Conservation (phyloP, 2,888 invertebrate species). For the Gerris lacustris region DNA sequence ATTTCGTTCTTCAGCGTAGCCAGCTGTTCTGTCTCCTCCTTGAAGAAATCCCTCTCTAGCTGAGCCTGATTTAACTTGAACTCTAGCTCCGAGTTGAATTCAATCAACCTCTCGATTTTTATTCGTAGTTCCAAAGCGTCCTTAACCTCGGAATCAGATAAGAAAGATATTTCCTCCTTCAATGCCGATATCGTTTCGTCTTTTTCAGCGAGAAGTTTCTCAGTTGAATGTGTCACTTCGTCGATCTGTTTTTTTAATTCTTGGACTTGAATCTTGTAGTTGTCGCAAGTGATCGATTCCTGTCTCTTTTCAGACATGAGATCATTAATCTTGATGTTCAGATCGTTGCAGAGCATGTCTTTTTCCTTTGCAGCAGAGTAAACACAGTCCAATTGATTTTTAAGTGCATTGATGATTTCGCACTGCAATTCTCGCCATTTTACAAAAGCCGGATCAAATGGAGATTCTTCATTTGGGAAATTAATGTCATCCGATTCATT, state of each 20-base stretch:
- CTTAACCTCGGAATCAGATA: neutral
- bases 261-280: neutral
- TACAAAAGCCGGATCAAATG: neutral
- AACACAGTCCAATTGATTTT: neutral
- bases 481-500: neutral
- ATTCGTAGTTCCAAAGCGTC: neutral
- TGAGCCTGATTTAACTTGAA: neutral
- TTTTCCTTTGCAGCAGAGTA: neutral
- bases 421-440: neutral
- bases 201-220: neutral
- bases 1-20: neutral
- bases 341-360: neutral
- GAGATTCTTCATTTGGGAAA: neutral
- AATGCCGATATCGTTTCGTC: neutral
- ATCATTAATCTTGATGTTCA: neutral
- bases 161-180: neutral
- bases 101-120: neutral
- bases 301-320: neutral
- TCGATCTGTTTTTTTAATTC: neutral
- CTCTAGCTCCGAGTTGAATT: neutral
- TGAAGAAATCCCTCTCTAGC: neutral
- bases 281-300: neutral
- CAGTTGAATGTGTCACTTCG: neutral
- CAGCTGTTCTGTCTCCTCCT: neutral
- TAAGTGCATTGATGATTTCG: neutral